Conservation (phyloP, 92 coral and sea anemone species). For the Porites evermanni region DNA sequence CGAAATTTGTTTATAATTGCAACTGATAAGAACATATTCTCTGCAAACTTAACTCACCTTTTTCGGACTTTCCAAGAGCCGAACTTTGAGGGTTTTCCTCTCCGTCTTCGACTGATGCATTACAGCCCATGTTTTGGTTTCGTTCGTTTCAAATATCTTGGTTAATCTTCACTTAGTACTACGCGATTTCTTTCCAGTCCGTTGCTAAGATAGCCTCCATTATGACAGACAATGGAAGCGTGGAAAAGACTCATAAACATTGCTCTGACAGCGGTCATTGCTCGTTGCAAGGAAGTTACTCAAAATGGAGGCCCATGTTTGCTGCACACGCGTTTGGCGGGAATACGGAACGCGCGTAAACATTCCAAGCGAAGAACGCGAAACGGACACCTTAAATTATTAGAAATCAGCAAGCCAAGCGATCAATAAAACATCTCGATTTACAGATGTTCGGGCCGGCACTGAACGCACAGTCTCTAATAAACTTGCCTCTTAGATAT, state of each 20-base stretch:
- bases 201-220: constrained; percentile 16
- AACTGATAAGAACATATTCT: neutral
- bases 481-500: neutral
- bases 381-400: neutral
- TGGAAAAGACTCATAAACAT: neutral
- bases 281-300: neutral
- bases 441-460: neutral
- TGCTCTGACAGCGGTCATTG: neutral
- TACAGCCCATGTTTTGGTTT: constrained; percentile 77
- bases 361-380: constrained; percentile 13
- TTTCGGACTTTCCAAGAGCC: constrained; percentile 59
- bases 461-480: constrained; percentile 8
- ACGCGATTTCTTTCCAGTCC: constrained; percentile 7
- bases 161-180: neutral
- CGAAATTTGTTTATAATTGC: constrained; percentile 12
- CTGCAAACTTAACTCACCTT: constrained; percentile 43
- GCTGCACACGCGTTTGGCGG: constrained; percentile 1
- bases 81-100: constrained; percentile 29
- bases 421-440: neutral
- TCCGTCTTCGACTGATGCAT: constrained; percentile 60
- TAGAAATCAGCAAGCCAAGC: neutral
- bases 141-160: neutral
- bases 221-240: constrained; percentile 8
- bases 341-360: constrained; percentile 14
- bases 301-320: constrained; percentile 15